These are phyloP conservation scores for Centropus unirufus DNA, from an alignment of 2,113 vertebrate species.

Conservation along the genomic window DNA sequence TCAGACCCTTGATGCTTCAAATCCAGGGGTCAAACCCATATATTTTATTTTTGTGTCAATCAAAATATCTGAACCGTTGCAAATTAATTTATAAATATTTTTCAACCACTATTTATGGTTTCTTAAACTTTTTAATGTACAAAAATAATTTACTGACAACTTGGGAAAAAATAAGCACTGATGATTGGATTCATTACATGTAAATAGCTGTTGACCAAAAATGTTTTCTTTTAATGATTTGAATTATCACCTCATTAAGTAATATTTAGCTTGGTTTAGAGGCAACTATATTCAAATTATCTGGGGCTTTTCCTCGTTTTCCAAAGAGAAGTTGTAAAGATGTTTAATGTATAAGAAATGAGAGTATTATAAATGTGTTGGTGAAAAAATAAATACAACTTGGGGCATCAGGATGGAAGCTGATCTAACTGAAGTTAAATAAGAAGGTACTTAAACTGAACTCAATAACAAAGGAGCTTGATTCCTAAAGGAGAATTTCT, in stretches of 20 bases:
- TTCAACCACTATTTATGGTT: background rate
- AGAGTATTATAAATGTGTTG: background rate
- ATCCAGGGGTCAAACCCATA: background rate
- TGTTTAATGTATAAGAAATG: background rate
- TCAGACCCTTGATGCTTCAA: background rate
- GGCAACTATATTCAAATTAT: background rate
- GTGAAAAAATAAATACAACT: background rate
- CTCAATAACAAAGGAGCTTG: rapidly evolving
- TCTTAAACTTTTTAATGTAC: background rate
- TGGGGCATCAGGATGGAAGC: background rate
- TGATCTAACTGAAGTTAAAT: background rate
- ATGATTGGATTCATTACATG: background rate
- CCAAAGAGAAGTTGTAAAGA: background rate
- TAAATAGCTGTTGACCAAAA: background rate
- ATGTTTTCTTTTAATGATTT: background rate
- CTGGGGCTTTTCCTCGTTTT: background rate
- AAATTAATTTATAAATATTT: background rate
- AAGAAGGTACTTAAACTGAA: background rate
- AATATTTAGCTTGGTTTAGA: background rate
- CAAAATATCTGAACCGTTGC: background rate
- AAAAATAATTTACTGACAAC: background rate
- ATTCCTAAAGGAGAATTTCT: background rate
- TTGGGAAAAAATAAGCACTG: background rate
- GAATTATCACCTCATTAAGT: background rate
- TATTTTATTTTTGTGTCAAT: background rate